Percentiles rank a stretch among this genome's conserved stretches.
Evolutionary conservation across 2,797 vertebrate genomes (phyloP).

Genomic region (Botia kubotai): DNA sequence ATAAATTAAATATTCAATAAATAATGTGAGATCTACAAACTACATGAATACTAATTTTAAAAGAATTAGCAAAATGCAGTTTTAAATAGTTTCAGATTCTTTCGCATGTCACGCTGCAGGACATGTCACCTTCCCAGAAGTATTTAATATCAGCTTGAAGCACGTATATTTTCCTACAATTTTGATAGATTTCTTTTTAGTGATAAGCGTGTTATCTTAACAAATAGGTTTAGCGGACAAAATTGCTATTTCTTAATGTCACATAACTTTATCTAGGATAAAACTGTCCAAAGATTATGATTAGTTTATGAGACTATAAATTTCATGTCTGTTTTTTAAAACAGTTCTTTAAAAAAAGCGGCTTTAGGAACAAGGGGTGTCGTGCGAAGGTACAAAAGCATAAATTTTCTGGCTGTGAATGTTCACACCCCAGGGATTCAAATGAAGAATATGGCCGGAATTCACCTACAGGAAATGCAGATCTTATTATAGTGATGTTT

Average conservation of each 20-base stretch:
- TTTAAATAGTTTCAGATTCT: neutral
- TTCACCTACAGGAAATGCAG: slow-evolving; percentile 3
- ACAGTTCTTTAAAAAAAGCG: too few species aligned
- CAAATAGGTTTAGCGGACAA: neutral
- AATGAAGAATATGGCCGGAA: neutral
- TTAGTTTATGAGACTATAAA: too few species aligned
- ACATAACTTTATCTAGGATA: too few species aligned
- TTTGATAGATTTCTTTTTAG: neutral
- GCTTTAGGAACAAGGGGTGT: too few species aligned
- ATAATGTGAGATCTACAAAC: neutral
- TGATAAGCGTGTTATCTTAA: neutral
- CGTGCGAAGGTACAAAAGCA: too few species aligned
- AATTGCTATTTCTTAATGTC: too few species aligned
- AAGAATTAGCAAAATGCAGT: neutral
- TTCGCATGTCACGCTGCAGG: neutral
- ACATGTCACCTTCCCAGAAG: neutral
- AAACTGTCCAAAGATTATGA: too few species aligned
- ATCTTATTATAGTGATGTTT: slow-evolving; percentile 44
- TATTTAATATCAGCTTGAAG: too few species aligned
- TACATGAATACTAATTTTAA: neutral
- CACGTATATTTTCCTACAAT: too few species aligned
- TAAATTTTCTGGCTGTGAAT: neutral
- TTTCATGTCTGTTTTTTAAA: too few species aligned
- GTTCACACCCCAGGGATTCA: neutral
- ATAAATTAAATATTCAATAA: neutral